phyloP scores from a whole-genome alignment of 2,888 invertebrate species.

The Stenoptilia bipunctidactyla region DNA sequence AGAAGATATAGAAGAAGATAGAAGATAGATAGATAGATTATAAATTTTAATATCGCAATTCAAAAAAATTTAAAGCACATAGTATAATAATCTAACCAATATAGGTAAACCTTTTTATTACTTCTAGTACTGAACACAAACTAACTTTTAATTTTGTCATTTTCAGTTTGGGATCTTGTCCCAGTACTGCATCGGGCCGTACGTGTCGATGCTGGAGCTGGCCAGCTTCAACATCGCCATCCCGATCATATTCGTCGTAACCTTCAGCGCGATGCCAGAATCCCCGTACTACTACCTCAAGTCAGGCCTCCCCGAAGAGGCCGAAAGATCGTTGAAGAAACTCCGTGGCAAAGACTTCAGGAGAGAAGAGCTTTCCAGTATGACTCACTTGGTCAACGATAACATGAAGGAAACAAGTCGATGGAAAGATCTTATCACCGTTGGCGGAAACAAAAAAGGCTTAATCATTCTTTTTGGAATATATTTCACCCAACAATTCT shows the following conservation, averaged over 20 bases:
- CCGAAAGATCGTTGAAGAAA: constrained; percentile 66
- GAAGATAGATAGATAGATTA: no score
- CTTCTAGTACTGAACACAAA: no score
- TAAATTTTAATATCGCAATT: no score
- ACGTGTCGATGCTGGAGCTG: constrained; percentile 65
- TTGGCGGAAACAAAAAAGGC: constrained; percentile 66
- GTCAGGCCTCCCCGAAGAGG: constrained; percentile 56
- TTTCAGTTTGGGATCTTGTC: constrained; percentile 34
- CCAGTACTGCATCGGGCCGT: constrained; percentile 72
- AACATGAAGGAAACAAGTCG: constrained; percentile 63
- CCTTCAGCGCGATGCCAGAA: constrained; percentile 75
- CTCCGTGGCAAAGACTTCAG: constrained; percentile 69
- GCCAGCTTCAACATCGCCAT: constrained; percentile 69
- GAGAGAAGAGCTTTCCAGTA: constrained; percentile 64
- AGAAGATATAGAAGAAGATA: no score
- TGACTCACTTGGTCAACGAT: constrained; percentile 63
- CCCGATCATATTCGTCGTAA: constrained; percentile 66
- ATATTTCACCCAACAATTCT: constrained; percentile 74
- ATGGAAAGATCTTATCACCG: constrained; percentile 55
- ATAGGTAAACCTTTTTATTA: no score
- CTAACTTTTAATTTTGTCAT: no score
- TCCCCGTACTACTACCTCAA: constrained; percentile 74
- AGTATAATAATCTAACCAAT: no score
- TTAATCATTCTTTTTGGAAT: constrained; percentile 71
- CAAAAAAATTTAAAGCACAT: no score